Conservation (phyloP, 1,140 invertebrate genomes). For the Mactra quadrangularis region DNA sequence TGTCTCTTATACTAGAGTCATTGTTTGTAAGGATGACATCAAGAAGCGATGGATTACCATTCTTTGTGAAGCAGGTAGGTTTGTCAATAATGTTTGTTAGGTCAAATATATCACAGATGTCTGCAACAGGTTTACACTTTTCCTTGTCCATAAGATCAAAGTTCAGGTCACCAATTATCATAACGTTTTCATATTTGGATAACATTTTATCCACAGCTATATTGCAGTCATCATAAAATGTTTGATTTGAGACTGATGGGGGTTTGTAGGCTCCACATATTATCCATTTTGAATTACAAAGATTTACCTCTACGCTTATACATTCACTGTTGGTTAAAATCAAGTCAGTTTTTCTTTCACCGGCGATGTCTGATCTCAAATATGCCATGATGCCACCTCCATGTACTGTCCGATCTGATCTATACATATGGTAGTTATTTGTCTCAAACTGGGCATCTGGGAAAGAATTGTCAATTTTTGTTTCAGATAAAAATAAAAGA, state of each 20-base stretch:
- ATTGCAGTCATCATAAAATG: no score
- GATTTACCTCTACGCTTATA: background rate
- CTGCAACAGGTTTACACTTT: no score
- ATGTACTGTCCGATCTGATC: conserved; percentile 28
- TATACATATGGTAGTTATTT: conserved; percentile 34
- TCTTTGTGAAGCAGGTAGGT: no score
- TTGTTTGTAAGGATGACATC: no score
- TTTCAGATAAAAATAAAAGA: conserved; percentile 54
- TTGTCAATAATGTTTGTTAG: conserved; percentile 5
- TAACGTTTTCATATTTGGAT: no score
- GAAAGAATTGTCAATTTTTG: conserved; percentile 53
- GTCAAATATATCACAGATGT: conserved; percentile 46
- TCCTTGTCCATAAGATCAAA: no score
- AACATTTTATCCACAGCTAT: no score
- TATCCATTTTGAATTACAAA: conserved; percentile 24
- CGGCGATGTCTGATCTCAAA: conserved; percentile 9
- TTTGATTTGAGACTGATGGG: no score
- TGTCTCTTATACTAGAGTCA: no score
- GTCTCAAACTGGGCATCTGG: conserved; percentile 33
- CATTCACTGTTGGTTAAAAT: conserved; percentile 3
- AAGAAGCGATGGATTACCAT: no score
- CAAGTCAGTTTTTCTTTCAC: conserved; percentile 4
- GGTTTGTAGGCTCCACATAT: conserved; percentile 19
- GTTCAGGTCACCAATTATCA: no score
- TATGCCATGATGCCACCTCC: conserved; percentile 26